Evolutionary conservation across 2,888 invertebrate genomes (phyloP).

Genomic region (Tholera decimalis): DNA sequence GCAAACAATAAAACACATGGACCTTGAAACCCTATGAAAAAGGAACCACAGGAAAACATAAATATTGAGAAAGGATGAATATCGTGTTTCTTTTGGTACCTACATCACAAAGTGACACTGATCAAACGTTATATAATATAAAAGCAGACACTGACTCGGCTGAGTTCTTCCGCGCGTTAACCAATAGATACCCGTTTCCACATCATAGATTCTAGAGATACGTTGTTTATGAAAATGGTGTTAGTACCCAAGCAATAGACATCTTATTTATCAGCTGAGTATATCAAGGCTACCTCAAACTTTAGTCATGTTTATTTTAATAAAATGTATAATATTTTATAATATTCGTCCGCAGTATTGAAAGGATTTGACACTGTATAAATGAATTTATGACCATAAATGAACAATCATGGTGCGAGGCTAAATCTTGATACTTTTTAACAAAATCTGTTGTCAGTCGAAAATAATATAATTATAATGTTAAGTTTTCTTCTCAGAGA

Average conservation of each 20-base stretch:
- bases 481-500: too few relatives aligned
- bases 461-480: too few relatives aligned
- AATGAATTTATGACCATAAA: background rate
- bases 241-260: background rate
- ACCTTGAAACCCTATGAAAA: background rate
- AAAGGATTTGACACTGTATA: background rate
- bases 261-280: background rate
- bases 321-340: too few relatives aligned
- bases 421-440: too few relatives aligned
- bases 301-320: background rate
- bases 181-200: conserved; percentile 50
- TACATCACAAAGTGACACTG: conserved; percentile 30
- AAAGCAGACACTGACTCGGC: conserved; percentile 31
- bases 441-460: background rate
- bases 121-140: conserved; percentile 41
- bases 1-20: background rate
- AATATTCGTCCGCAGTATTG: background rate
- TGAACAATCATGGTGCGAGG: too few relatives aligned
- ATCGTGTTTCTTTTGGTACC: conserved; percentile 36
- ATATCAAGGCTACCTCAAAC: background rate
- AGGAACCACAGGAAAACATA: background rate
- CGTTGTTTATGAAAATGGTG: conserved; percentile 21
- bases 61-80: conserved; percentile 18
- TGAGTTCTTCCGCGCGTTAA: conserved; percentile 47
- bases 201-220: conserved; percentile 30